Base-by-base conservation (phyloP, 2,797 vertebrate species). In the Petrocephalus sullivani region DNA sequence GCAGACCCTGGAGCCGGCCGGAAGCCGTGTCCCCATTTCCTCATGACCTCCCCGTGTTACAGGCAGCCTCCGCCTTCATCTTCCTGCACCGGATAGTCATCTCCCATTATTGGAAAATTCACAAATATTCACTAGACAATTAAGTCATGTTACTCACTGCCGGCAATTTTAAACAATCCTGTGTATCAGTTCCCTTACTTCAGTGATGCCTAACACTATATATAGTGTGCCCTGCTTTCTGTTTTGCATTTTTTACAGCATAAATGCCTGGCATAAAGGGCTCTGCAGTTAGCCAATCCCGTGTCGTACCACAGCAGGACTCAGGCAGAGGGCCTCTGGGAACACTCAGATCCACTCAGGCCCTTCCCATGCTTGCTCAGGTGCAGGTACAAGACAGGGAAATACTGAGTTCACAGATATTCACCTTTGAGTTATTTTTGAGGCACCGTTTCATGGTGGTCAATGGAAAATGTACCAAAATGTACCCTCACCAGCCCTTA, bases 1-100 rank as follows among this genome's bases (percentile, higher is more conserved):
- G 86, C 54, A 93, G 92, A 90, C 90, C 94, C 96, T 95, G 93
- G 94, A 97, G 96, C 95, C 89, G 90, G 89, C 86, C 86, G 88
- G 91, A 49, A 89, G 90, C 53, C 85, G 87, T 87, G 21, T 51
- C 86, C 89, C 89, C 33, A 61, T 87, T 90, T 90, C 89, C 89
- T 37, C 78, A 19, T 58, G 82, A 53, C 28, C 56, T 85, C 87
- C 89, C 90, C 89, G 57, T 90, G 85, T 89, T 92, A 93, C 85
- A 93, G 89, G 91, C 6, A 89, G 87, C 56, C 85, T 89, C 92
- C 91, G 90, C 41, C 37, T 64, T 91, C 91, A 19, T 87, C 87
- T 91, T 91, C 89, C 87, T 87, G 67, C 37, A 58, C 54, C 49
- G 58, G 58, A 88, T 16, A 82, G 21, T 87, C 56, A 91, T 88